phyloP scores from a whole-genome alignment of 2,888 invertebrate genomes.

The Pilophorus perplexus region DNA sequence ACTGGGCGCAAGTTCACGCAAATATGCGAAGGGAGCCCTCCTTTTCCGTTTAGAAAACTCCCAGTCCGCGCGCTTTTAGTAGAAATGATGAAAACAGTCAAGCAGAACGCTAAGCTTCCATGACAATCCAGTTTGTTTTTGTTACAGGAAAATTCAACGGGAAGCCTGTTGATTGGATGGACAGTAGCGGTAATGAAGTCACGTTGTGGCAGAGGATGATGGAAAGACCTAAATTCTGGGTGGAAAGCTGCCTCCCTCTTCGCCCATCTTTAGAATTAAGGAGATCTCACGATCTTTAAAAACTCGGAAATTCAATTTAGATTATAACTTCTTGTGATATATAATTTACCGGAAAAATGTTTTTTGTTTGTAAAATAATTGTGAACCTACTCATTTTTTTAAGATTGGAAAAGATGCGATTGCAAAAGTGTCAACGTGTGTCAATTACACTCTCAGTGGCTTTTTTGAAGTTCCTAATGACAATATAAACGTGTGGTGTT shows the following conservation, averaged over 20 bases:
- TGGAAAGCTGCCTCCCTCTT: constrained; percentile 86
- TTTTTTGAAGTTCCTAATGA: constrained; percentile 24
- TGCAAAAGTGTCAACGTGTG: not conserved
- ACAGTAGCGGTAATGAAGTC: constrained; percentile 85
- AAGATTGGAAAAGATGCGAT: not conserved
- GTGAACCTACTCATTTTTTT: not conserved
- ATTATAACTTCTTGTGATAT: constrained; percentile 37
- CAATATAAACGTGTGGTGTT: not conserved
- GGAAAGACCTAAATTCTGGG: constrained; percentile 92
- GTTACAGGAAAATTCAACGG: constrained; percentile 81
- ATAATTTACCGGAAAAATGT: too few relatives aligned
- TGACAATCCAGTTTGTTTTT: too few relatives aligned
- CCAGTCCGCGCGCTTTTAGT: too few relatives aligned
- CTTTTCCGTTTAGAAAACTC: too few relatives aligned
- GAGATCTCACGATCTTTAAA: constrained; percentile 39
- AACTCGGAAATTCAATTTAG: not conserved
- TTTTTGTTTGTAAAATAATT: too few relatives aligned
- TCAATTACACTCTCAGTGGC: not conserved
- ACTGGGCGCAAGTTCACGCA: too few relatives aligned
- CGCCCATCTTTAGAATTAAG: constrained; percentile 67
- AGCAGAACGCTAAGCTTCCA: too few relatives aligned
- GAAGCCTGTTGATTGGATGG: constrained; percentile 91
- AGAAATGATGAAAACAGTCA: too few relatives aligned
- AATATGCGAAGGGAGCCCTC: too few relatives aligned
- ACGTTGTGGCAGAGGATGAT: constrained; percentile 92